phyloP scores from a whole-genome alignment of 1,140 invertebrate species.

The Fopius arisanus region DNA sequence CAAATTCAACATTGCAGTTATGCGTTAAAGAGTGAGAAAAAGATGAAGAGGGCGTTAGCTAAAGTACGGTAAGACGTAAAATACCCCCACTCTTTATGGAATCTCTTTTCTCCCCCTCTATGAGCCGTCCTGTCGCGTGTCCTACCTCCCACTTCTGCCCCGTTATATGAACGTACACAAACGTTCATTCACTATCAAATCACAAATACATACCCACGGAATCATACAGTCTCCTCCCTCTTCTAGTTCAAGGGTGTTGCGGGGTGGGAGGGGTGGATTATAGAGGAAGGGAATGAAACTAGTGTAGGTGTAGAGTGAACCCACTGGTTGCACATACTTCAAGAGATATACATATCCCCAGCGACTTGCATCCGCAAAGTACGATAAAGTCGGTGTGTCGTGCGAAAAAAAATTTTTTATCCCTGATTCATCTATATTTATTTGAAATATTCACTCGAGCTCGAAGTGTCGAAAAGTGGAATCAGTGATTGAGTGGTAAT shows the following conservation, averaged over 20 bases:
- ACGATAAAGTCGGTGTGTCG: not conserved
- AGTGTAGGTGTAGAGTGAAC: conserved; percentile 9
- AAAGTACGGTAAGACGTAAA: not conserved
- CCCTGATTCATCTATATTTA: not conserved
- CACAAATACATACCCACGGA: not conserved
- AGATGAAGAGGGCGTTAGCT: conserved; percentile 38
- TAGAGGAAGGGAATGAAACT: not conserved
- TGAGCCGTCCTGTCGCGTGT: conserved; percentile 56
- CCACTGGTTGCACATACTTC: not conserved
- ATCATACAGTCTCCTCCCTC: conserved; percentile 4
- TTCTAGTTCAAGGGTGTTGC: conserved; percentile 4
- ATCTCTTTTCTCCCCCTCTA: conserved; percentile 42
- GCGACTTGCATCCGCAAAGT: not conserved
- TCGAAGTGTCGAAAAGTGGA: not conserved
- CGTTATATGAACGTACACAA: conserved; percentile 6
- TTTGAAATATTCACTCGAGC: too few relatives aligned
- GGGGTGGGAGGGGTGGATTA: not conserved
- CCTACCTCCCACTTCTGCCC: conserved; percentile 56
- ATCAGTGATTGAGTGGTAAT: not conserved
- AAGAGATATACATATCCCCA: not conserved
- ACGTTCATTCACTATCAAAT: conserved; percentile 41
- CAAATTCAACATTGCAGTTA: not conserved
- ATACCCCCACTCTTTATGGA: conserved; percentile 36
- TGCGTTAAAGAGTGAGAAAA: conserved; percentile 11
- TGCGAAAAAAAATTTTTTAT: not conserved